Base-by-base conservation (phyloP, 2,888 invertebrate species). In the Rutpela maculata region DNA sequence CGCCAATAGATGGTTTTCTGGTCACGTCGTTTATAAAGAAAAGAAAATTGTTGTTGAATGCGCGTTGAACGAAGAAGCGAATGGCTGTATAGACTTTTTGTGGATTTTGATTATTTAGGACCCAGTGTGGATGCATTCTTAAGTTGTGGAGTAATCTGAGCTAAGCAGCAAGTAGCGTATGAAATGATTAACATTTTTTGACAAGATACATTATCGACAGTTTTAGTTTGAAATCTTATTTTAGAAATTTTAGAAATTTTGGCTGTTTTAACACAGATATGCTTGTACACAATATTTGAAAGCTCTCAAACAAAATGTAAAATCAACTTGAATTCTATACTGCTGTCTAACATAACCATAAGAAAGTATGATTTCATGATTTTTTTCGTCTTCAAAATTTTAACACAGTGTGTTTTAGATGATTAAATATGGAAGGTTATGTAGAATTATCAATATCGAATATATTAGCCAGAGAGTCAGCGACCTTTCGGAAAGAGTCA, bases 71-170 rank as follows among this genome's bases (percentile, higher is more conserved):
- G 70, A 59, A 60, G 70, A 70, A 43, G 38, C 60, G 60, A 60
- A 60, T 50, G 35, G 38, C 43, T 59, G 11, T 35, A 26, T 18
- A 70, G 22, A 1, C 70, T 26, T 70, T 70, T 70, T 60, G 43
- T 26, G 19, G 60, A 70, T 70, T 70, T 70, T 19, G 60, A 70
- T 60, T 70, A 60, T 70, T 70, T 70, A 70, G 60, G 56, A 17
- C 43, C 19, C 11, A 62, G 70, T 4, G 12, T 38, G 19, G 22
- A 19, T 60, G 50, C 60, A 70, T 70, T 70, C 50, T 70, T 60
- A 60, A 59, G 38, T 18, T 59, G 31, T 31, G 38, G 18, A 19
- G n/a, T 67, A 22, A 55, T 35, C 55, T 26, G 65, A n/a, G 65
- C 62, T 31, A 15, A 9, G 17, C 17, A 17, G 2, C 31, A 62